Conservation (phyloP, 2,113 vertebrate genomes). For the Glaucomys volans region DNA sequence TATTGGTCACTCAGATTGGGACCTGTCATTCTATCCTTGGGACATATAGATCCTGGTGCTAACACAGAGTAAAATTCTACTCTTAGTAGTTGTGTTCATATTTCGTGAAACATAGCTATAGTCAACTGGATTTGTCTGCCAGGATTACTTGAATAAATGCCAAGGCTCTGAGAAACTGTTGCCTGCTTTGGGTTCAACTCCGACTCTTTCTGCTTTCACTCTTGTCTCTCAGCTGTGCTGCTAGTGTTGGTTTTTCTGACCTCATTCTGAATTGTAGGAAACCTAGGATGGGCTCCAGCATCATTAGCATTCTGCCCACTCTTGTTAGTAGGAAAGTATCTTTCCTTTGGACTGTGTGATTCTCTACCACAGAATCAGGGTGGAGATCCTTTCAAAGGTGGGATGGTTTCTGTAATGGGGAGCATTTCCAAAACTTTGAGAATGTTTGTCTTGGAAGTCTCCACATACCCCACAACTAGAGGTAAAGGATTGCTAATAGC, state of each 20-base stretch:
- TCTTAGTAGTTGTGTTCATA: not conserved
- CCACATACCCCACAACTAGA: not conserved
- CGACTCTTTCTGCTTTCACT: not conserved
- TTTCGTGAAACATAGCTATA: not conserved
- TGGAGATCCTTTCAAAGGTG: not conserved
- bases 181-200: not conserved
- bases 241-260: conserved; percentile 7
- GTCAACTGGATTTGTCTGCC: not conserved
- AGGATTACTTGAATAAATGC: conserved; percentile 36
- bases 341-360: not conserved
- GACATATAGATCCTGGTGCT: not conserved
- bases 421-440: conserved; percentile 22
- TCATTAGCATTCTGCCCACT: not conserved
- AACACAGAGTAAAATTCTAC: conserved; percentile 15
- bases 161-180: conserved; percentile 21
- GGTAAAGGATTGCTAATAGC: not conserved
- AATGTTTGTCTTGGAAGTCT: conserved; percentile 37
- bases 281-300: not conserved
- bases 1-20: not conserved
- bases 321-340: not conserved
- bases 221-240: not conserved
- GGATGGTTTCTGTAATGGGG: not conserved
- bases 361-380: not conserved
- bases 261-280: not conserved
- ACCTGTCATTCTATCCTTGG: not conserved